Evolutionary conservation across 2,888 invertebrate species (phyloP), one percentile per base, ranked within the genome.

Genomic region (Hyposoter didymator): DNA sequence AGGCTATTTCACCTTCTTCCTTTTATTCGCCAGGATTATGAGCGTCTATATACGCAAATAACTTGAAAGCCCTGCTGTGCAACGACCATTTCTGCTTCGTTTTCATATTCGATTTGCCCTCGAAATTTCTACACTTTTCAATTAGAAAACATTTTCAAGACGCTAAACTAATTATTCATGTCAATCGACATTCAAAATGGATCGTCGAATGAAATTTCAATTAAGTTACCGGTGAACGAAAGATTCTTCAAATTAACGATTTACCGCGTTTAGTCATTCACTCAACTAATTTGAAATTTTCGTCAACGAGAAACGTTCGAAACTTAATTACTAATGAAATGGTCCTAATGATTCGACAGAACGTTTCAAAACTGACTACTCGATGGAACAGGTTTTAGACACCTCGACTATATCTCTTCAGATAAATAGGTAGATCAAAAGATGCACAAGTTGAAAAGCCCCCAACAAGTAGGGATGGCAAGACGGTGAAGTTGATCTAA

Each of bases 401-500:
- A 59, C 28, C 28, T 10, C 28, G 1, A 12, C 59, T 14, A 59
- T 17, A 59, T 17, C 3, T 17, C 17, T 49, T 49, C 47, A 17
- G 17, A 59, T 28, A 59, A 28, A 14, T 59, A 14, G 17, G 52
- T 19, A 12, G 22, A 28, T 3, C 2, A 7, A 64, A 35, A 17
- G 62, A 14, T 69, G 3, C 5, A n/a, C n/a, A 19, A 66, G n/a
- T 45, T 28, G 28, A 69, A 69, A 28, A 69, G 45, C 28, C 35
- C 17, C 17, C 35, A 43, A 73, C 35, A 43, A 73, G 32, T 43
- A 39, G 22, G 22, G 59, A 73, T 39, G 47, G 49, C 12, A 28
- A 75, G 62, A 62, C 39, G 39, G 39, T 70, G 32, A 35, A 45
- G 43, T 67, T 43, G 43, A 67, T 78, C 67, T 78, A 78, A 78